These are phyloP conservation scores for Polydrusus pterygomalis DNA, from an alignment of 2,888 invertebrate species.

Conservation along the genomic window DNA sequence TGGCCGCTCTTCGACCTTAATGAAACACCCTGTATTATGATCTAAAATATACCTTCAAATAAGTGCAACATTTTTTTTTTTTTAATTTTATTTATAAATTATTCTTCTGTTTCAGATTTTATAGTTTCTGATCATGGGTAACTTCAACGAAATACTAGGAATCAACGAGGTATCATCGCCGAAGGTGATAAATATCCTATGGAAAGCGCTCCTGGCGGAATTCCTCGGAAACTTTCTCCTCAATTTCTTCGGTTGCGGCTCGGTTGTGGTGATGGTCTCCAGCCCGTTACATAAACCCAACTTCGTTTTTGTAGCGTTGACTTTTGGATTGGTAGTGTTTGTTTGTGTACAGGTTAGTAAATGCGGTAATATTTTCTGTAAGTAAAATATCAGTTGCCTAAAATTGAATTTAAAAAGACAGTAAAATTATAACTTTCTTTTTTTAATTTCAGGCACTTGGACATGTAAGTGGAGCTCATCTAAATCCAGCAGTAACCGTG, in stretches of 20 bases:
- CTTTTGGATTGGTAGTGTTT: slow-evolving; percentile 91
- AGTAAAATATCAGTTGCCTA: too few relatives aligned
- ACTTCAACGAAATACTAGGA: slow-evolving; percentile 79
- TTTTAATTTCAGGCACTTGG: slow-evolving; percentile 81
- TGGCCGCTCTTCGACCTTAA: too few relatives aligned
- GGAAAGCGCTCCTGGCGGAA: slow-evolving; percentile 90
- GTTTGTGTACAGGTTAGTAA: slow-evolving; percentile 80
- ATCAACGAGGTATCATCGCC: slow-evolving; percentile 82
- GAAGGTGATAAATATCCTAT: slow-evolving; percentile 78
- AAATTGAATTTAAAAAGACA: too few relatives aligned
- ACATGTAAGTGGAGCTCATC: slow-evolving; percentile 92
- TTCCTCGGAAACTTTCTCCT: slow-evolving; percentile 90
- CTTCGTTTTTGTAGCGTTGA: slow-evolving; percentile 84
- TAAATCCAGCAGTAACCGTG: slow-evolving; percentile 94
- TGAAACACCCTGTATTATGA: too few relatives aligned
- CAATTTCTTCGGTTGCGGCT: slow-evolving; percentile 92
- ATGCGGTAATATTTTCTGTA: too few relatives aligned
- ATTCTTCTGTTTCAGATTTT: slow-evolving; percentile 12
- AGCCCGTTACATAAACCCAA: slow-evolving; percentile 63
- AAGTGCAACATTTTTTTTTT: too few relatives aligned
- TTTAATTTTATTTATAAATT: too few relatives aligned
- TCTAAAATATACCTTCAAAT: too few relatives aligned
- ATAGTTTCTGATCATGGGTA: slow-evolving; percentile 66
- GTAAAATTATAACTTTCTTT: too few relatives aligned
- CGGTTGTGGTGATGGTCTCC: slow-evolving; percentile 78